Evolutionary conservation across 2,797 vertebrate species (phyloP), one percentile per base, ranked within the genome.

Genomic region (Cercopithecus diana): DNA sequence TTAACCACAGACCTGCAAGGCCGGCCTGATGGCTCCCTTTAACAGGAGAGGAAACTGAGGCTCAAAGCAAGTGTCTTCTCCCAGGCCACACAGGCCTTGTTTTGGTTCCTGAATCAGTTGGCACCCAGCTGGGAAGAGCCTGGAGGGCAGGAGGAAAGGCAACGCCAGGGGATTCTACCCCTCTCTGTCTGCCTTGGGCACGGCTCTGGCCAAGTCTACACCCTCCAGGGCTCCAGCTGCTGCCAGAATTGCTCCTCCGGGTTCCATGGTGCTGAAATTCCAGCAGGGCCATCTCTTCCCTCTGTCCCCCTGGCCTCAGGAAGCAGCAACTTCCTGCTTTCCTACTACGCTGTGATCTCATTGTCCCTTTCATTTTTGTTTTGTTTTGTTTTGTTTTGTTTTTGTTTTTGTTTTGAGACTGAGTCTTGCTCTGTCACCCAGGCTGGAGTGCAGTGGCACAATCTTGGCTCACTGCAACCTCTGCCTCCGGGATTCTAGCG

Each of bases 281-380:
- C 20, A 4, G n/a, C 9, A 52, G 28, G 1, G 10, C 10, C 7
- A 15, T 8, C 33, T 41, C 9, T 1, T 3, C 26, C 11, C 39
- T 50, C 30, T 19, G 24, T 52, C 57, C 43, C 26, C 82, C 36
- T 39, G 39, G 41, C 85, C 41, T 41, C 0, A 3, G 61, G 41
- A 41, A 19, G 39, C 10, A n/a, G 82, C 3, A 22, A 33, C 75
- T 79, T 64, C 73, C 73, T 61, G 1, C 73, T 33, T 79, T 64
- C 73, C 73, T 61, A 2, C 73, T 17, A 17, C 1, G 7, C 30
- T 64, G 61, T 15, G 14, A 64, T 64, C 61, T 33, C 61, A 64
- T 64, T 33, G 61, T 33, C 61, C 61, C 61, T 64, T 64, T 64
- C 12, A 1, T 14, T 64, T 28, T 13, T 45, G 45, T 13, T 58